These are phyloP conservation scores for Oreocharis arfaki DNA, from an alignment of 2,113 vertebrate species.

Conservation along the genomic window DNA sequence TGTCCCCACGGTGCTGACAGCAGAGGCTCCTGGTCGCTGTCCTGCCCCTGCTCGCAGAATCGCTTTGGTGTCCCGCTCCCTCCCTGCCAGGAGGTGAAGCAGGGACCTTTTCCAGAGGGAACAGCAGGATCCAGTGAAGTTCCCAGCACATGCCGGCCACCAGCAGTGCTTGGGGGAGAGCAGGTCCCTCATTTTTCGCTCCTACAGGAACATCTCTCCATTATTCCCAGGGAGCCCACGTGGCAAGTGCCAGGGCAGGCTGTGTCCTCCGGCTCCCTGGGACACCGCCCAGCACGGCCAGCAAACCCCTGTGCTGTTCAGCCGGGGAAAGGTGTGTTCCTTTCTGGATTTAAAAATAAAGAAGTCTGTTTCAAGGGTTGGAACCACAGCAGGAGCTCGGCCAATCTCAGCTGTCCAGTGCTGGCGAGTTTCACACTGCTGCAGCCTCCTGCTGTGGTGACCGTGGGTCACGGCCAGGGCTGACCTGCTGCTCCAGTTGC, in stretches of 20 bases:
- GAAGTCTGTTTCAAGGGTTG: not conserved
- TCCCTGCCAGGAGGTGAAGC: not conserved
- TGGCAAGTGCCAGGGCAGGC: not conserved
- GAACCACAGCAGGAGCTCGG: not conserved
- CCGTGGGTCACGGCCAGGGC: not conserved
- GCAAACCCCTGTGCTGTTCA: not conserved
- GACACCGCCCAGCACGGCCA: not conserved
- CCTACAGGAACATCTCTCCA: not conserved
- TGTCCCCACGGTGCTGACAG: fast-evolving
- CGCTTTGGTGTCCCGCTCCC: not conserved
- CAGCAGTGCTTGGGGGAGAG: not conserved
- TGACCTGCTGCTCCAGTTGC: not conserved
- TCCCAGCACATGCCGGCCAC: not conserved
- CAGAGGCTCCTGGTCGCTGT: fast-evolving
- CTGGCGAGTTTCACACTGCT: not conserved
- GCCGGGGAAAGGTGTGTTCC: not conserved
- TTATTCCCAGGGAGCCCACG: fast-evolving
- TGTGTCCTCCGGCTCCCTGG: not conserved
- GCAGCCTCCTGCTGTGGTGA: not conserved
- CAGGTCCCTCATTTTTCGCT: not conserved
- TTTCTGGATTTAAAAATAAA: not conserved
- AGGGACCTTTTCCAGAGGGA: not conserved
- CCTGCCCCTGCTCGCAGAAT: not conserved
- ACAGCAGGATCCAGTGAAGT: not conserved
- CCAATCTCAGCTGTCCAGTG: not conserved